phyloP scores from a whole-genome alignment of 2,113 vertebrate genomes.

The Oreotragus oreotragus region DNA sequence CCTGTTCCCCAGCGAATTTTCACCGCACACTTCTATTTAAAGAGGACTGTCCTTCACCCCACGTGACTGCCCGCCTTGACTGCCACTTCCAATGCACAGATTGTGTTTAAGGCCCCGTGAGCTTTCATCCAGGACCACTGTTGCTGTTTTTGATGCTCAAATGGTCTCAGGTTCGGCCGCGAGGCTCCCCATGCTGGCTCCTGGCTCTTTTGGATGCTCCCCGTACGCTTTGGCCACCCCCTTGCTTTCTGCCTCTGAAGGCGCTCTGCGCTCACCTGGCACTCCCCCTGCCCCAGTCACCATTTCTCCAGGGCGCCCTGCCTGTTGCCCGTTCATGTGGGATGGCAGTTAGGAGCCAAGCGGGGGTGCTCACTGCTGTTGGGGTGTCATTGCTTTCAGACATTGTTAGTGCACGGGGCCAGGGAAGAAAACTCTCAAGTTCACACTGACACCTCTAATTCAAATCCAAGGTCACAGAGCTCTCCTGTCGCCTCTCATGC shows the following conservation, averaged over 20 bases:
- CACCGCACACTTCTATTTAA: neutral
- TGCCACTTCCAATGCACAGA: neutral
- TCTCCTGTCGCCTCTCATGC: neutral
- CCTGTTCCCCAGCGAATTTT: neutral
- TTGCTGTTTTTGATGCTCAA: neutral
- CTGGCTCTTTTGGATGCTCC: neutral
- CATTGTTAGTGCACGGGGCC: neutral
- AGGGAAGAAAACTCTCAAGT: accelerated
- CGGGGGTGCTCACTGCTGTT: accelerated
- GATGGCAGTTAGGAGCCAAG: neutral
- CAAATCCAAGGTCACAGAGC: accelerated
- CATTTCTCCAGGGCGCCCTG: no score
- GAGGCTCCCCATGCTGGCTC: neutral
- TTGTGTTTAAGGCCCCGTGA: neutral
- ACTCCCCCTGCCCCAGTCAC: neutral
- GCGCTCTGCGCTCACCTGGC: neutral
- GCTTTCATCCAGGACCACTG: accelerated
- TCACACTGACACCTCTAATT: accelerated
- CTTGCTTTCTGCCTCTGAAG: neutral
- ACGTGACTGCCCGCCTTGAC: accelerated
- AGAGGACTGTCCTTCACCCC: neutral
- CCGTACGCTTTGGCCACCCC: accelerated
- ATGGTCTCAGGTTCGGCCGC: neutral
- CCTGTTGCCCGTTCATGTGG: neutral
- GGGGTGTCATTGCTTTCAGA: neutral